Evolutionary conservation across 2,797 vertebrate genomes (phyloP).

Genomic region (Rousettus madagascariensis): DNA sequence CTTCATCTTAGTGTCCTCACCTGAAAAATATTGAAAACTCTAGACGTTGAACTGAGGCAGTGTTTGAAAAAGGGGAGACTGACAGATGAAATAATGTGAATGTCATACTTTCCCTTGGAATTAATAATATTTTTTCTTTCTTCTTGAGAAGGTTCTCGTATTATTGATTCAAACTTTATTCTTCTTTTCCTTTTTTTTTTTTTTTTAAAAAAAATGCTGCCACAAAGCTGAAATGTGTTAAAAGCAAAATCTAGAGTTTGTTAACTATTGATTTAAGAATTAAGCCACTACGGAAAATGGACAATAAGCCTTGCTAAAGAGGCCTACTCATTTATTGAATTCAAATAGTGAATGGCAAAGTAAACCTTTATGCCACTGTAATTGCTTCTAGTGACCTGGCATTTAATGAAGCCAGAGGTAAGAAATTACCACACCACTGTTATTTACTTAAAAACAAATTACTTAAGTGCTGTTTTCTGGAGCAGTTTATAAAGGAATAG

Average conservation of each 20-base stretch:
- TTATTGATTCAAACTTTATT: not conserved
- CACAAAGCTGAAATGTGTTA: not conserved
- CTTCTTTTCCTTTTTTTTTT: not conserved
- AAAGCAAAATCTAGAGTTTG: constrained; percentile 18
- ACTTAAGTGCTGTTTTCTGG: not conserved
- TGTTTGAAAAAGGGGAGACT: not conserved
- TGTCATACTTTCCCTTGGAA: not conserved
- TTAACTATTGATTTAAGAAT: constrained; percentile 42
- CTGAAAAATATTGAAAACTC: not conserved
- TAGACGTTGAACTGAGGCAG: not conserved
- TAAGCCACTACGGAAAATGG: not conserved
- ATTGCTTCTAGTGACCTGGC: not conserved
- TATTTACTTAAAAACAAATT: constrained; percentile 26
- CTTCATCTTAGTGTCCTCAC: not conserved
- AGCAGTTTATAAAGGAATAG: constrained; percentile 2
- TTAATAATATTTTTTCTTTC: not conserved
- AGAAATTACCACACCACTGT: not conserved
- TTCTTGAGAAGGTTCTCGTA: not conserved
- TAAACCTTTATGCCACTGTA: not conserved
- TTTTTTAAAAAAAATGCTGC: not conserved
- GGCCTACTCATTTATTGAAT: not conserved
- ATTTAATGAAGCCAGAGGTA: not conserved
- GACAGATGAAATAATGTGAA: not conserved
- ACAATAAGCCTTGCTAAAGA: not conserved
- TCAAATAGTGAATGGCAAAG: not conserved